phyloP scores from a whole-genome alignment of 2,888 invertebrate species.

The Portevinia maculata region DNA sequence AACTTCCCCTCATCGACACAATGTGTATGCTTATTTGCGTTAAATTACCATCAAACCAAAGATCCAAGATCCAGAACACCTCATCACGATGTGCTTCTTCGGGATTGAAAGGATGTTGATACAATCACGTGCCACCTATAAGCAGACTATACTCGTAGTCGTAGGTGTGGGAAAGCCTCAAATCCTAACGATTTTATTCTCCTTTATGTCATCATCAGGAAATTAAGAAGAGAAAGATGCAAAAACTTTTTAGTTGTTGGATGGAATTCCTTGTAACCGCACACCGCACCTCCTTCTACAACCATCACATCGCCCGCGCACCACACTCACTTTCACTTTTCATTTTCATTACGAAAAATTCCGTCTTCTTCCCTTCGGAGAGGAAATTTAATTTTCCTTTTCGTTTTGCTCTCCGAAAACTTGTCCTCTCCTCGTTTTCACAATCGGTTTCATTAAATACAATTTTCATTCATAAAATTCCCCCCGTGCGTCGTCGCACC shows the following conservation, averaged over 20 bases:
- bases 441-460: slow-evolving; percentile 72
- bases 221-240: slow-evolving; percentile 57
- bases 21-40: slow-evolving; percentile 69
- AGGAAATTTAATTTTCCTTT: slow-evolving; percentile 73
- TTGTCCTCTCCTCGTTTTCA: slow-evolving; percentile 22
- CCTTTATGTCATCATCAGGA: slow-evolving; percentile 73
- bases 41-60: slow-evolving; percentile 74
- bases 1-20: slow-evolving; percentile 4
- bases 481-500: slow-evolving; percentile 10
- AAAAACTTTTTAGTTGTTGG: slow-evolving; percentile 32
- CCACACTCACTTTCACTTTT: slow-evolving; percentile 65
- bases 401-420: slow-evolving; percentile 59
- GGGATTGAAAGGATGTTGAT: slow-evolving; percentile 73
- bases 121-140: slow-evolving; percentile 68
- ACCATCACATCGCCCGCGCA: neutral
- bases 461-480: slow-evolving; percentile 73
- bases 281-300: too few species aligned
- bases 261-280: slow-evolving; percentile 19
- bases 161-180: slow-evolving; percentile 45
- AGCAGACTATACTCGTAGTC: slow-evolving; percentile 14
- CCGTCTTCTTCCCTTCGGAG: slow-evolving; percentile 19
- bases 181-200: slow-evolving; percentile 65
- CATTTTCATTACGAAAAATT: slow-evolving; percentile 71
- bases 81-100: slow-evolving; percentile 65
- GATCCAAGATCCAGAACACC: slow-evolving; percentile 65